Percentiles rank a stretch among this genome's conserved stretches.
Evolutionary conservation across 2,797 vertebrate species (phyloP).

Genomic region (Schizopygopsis malacanthus): DNA sequence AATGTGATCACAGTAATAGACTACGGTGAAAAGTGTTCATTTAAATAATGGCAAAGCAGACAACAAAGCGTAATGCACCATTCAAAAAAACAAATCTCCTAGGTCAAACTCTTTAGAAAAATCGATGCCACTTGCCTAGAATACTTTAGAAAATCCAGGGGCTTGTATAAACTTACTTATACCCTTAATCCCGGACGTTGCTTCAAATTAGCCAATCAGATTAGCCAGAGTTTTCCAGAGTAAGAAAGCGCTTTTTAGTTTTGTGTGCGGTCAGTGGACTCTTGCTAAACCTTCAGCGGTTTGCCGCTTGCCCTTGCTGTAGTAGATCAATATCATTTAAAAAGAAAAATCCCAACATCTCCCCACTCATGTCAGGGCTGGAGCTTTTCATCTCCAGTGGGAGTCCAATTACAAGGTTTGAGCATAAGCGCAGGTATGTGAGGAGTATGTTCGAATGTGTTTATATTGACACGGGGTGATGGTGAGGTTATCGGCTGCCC

Average conservation of each 20-base stretch:
- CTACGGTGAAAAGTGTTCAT: not conserved
- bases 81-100: not conserved
- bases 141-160: not conserved
- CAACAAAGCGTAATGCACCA: not conserved
- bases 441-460: slow-evolving; percentile 30
- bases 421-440: not conserved
- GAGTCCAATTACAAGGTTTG: slow-evolving; percentile 37
- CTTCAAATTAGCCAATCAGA: not conserved
- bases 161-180: not conserved
- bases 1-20: not conserved
- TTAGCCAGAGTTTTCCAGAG: not conserved
- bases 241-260: not conserved
- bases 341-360: slow-evolving; percentile 10
- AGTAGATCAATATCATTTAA: slow-evolving; percentile 22
- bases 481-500: slow-evolving; percentile 26
- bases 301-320: slow-evolving; percentile 12
- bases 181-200: not conserved
- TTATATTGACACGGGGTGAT: slow-evolving; percentile 47
- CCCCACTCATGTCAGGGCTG: not conserved
- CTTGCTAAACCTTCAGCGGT: not conserved
- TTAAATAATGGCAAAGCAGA: not conserved
- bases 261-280: not conserved
- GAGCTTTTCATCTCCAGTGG: not conserved
- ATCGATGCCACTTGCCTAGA: too few relatives aligned
- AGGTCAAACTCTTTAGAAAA: not conserved